Base-by-base conservation (phyloP, 1,140 invertebrate genomes). In the Pentalonia nigronervosa region DNA sequence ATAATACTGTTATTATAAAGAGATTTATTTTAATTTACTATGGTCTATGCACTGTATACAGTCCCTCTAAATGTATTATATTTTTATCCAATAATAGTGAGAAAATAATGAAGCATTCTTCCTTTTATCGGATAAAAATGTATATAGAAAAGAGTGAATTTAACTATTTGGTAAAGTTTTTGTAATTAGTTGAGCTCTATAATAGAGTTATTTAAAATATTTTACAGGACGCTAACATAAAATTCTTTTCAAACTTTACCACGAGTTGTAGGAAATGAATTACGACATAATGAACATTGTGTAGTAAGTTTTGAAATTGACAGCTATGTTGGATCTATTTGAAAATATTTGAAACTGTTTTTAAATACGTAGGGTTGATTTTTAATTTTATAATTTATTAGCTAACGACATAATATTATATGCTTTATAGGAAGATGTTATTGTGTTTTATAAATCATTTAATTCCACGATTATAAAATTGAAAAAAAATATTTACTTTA, bases 151-250 rank as follows among this genome's bases (percentile, higher is more conserved):
- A 41, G 30, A 41, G 88, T 53, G 41, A 53, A 56, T 89, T 89
- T 53, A 25, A 89, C 50, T 36, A 36, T 89, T 89, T 56, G 2
- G 50, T 21, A 36, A 89, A 89, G 34, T 53, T 89, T 53, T 56
- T 30, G 88, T 56, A 56, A 89, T 36, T 89, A 89, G 53, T 89
- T 89, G 88, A 89, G 56, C 88, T 89, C 48, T 41, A 89, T 89
- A 89, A 89, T 56, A 9, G 50, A 89, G 88, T 89, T 89, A 89
- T 89, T 89, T 89, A 56, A 89, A 89, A 89, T 89, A 89, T 53
- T 88, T 56, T 56, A 56, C 4, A 56, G 23, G 88, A 36, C 34
- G 34, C n/a, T 48, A 48, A 87, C 30, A 48, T 53, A 89, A 89
- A 89, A 89, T 89, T 89, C 88, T 53, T 36, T 89, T 56, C 25